Percentiles rank a stretch among this genome's conserved stretches.
Evolutionary conservation across 1,140 invertebrate species (phyloP).

Genomic region (Steinernema khuongi): DNA sequence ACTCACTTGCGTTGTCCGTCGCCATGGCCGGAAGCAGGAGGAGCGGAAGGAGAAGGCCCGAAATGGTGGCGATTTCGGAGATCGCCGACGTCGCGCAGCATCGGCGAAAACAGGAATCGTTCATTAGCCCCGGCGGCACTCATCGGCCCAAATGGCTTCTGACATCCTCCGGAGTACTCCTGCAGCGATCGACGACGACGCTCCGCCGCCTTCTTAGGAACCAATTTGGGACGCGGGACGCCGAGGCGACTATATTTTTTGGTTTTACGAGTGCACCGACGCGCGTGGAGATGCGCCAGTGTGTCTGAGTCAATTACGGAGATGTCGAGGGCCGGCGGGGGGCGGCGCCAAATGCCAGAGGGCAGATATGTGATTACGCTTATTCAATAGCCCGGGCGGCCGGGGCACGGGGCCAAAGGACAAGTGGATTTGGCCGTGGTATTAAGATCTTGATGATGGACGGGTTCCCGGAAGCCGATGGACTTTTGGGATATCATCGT

Average conservation of each 20-base stretch:
- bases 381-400: slow-evolving; percentile 11
- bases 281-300: not conserved
- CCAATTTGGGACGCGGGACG: not conserved
- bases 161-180: not conserved
- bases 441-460: too few species aligned
- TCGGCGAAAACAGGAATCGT: not conserved
- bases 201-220: not conserved
- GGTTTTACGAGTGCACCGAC: slow-evolving; percentile 3
- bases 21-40: not conserved
- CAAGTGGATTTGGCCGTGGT: too few species aligned
- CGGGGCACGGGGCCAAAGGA: not conserved
- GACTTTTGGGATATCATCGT: too few species aligned
- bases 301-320: slow-evolving; percentile 4
- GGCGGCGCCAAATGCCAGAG: not conserved
- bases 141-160: slow-evolving; percentile 5
- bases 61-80: not conserved
- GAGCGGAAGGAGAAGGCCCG: not conserved
- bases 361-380: slow-evolving; percentile 16
- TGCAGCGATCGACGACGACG: not conserved
- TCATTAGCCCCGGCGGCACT: slow-evolving; percentile 12
- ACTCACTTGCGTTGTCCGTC: too few species aligned
- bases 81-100: not conserved
- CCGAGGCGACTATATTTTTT: not conserved
- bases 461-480: too few species aligned
- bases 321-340: not conserved